A percentile compares a stretch with the other conserved stretches of the same genome.
These are phyloP conservation scores for Idaea dimidiata DNA, from an alignment of 2,888 invertebrate genomes.

Conservation along the genomic window DNA sequence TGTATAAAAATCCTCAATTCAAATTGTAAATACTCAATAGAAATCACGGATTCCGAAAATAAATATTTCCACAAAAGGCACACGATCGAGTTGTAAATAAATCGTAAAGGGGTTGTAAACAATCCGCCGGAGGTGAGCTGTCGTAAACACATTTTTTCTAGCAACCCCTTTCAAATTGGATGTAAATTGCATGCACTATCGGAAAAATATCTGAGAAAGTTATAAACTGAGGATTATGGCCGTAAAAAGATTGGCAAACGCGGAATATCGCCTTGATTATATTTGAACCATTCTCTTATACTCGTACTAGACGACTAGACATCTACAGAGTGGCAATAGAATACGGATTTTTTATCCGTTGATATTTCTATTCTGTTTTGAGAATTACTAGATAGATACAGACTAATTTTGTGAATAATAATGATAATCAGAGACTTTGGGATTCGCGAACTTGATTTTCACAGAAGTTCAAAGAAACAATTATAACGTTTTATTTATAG, in stretches of 20 bases:
- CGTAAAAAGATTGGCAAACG: not conserved
- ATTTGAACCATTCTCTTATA: not conserved
- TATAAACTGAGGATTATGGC: slow-evolving; percentile 1
- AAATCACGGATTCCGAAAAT: not conserved
- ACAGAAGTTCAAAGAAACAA: too few relatives aligned
- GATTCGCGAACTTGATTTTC: too few relatives aligned
- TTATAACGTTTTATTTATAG: too few relatives aligned
- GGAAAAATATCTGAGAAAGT: not conserved
- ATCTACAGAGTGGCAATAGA: not conserved
- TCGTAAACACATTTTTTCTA: not conserved
- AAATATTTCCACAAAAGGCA: slow-evolving; percentile 1
- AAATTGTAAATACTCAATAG: not conserved
- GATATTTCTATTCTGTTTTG: too few relatives aligned
- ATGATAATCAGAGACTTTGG: too few relatives aligned
- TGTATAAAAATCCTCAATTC: too few relatives aligned
- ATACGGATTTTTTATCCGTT: too few relatives aligned
- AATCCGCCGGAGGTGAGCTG: not conserved
- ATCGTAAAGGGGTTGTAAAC: not conserved
- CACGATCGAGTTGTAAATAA: not conserved
- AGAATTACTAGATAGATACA: too few relatives aligned
- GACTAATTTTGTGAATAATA: too few relatives aligned
- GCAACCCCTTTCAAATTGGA: not conserved
- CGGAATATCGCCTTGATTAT: not conserved
- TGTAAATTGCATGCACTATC: not conserved
- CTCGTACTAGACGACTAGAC: not conserved